Evolutionary conservation across 2,888 invertebrate species (phyloP), one percentile per base, ranked within the genome.

Genomic region (Diarsia dahlii): DNA sequence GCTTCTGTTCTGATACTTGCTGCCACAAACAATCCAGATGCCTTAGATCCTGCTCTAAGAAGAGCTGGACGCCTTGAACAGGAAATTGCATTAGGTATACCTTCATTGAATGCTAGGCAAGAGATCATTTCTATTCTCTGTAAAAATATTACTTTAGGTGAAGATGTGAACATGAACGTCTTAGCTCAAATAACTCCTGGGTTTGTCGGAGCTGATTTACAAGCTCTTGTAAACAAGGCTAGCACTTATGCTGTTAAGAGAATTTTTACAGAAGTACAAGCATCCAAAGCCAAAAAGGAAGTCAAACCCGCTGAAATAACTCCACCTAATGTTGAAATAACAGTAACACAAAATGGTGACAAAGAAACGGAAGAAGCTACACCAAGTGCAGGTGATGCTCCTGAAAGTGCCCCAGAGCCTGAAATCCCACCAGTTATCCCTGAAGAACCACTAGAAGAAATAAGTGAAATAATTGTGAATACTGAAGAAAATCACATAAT

Each of bases 1-100:
- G 96, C 97, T 48, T 97, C 97, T 80, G 97, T 99, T 2, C 93
- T 99, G 78, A 98, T 99, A 23, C 97, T 99, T 89, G 99, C 99
- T n/a, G 99, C 99, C 0, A 99, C 99, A 54, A 99, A 99, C 93
- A 97, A 99, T 78, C 98, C 99, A 0, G 99, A 99, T 94, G 97
- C 98, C 0, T 96, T 99, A 68, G 99, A 99, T 94, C 99, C 99
- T 45, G 99, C 99, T 13, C 95, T 99, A 74, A 97, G 99, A 85
- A 97, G 99, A 85, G 98, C 99, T 10, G 99, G 99, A 2, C 97
- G 99, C 56, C 99, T 99, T 90, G 99, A 99, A 95, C 97, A 98
- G 87, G 99, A 99, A 96, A 98, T 99, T 63, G 97, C 98, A 66
- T 96, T 99, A 71, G 99, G 99, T 68, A 99, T 99, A 87, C 99